Base-by-base conservation (phyloP, 30 jellyfish, hydroid and myxozoan species). In the Hydra vulgaris region DNA sequence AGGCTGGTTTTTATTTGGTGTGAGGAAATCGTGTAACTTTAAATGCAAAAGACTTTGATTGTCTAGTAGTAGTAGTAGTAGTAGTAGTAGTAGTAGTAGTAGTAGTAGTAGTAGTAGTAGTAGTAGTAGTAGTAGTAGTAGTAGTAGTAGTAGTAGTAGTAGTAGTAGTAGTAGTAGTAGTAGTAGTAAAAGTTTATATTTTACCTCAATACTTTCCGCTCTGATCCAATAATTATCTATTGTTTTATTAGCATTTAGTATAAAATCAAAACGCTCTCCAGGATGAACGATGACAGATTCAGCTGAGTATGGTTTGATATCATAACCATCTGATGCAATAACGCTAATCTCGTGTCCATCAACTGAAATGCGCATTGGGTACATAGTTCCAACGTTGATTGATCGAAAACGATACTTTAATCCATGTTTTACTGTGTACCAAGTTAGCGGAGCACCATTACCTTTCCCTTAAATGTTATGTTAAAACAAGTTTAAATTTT, bases 151-250 rank as follows among this genome's bases (percentile, higher is more conserved):
- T n/a, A n/a, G n/a, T n/a, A n/a, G n/a, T n/a, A n/a, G n/a, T n/a
- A n/a, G n/a, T n/a, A n/a, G n/a, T n/a, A n/a, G n/a, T n/a, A n/a
- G n/a, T n/a, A n/a, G n/a, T n/a, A n/a, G n/a, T n/a, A n/a, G n/a
- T n/a, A n/a, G n/a, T n/a, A n/a, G n/a, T n/a, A n/a, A n/a, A n/a
- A n/a, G n/a, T n/a, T n/a, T n/a, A n/a, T n/a, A n/a, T n/a, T n/a
- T 3, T 40, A 89, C 96, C 95, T 89, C 96, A 81, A 89, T 78
- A 80, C 96, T 89, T 26, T 52, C 91, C 0, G 95, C 95, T 23
- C 98, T 79, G n/a, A 91, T 76, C 98, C 98, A 91, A 73, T 91
- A 91, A 81, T 87, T 91, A 23, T 82, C 95, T 53, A 86, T 74
- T 17, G 72, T 24, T 66, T 87, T 89, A 80, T 86, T 76, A n/a